Conservation (phyloP, 2,888 invertebrate genomes). For the Agrotis segetum region DNA sequence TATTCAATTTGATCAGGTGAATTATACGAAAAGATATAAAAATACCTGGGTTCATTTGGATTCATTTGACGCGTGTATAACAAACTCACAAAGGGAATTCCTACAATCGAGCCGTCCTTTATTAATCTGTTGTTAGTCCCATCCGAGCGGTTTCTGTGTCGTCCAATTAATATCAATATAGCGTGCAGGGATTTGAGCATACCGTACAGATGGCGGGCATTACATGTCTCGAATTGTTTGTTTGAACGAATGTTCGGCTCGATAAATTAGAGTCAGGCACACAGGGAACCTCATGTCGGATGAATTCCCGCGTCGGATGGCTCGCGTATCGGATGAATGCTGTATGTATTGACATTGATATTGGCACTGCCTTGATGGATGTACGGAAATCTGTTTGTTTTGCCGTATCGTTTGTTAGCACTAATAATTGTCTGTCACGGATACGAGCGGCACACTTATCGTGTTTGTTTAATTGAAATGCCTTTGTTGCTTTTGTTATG, state of each 20-base stretch:
- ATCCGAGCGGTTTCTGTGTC: slow-evolving; percentile 74
- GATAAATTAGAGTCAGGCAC: slow-evolving; percentile 67
- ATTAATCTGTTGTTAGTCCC: slow-evolving; percentile 82
- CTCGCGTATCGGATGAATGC: slow-evolving; percentile 53
- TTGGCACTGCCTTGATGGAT: slow-evolving; percentile 62
- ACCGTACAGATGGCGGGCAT: slow-evolving; percentile 65
- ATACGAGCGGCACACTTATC: slow-evolving; percentile 62
- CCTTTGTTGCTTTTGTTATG: slow-evolving; percentile 46
- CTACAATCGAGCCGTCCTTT: slow-evolving; percentile 77
- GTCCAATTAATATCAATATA: slow-evolving; percentile 86
- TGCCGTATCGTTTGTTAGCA: slow-evolving; percentile 61
- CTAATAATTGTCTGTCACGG: slow-evolving; percentile 65
- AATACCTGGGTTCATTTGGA: slow-evolving; percentile 67
- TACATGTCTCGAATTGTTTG: slow-evolving; percentile 60
- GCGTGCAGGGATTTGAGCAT: slow-evolving; percentile 74
- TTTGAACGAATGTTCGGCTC: slow-evolving; percentile 58
- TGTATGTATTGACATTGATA: slow-evolving; percentile 60
- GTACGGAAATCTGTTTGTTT: slow-evolving; percentile 61
- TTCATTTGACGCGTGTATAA: slow-evolving; percentile 77
- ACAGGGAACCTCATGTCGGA: slow-evolving; percentile 44
- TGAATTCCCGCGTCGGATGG: slow-evolving; percentile 48
- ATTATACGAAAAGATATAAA: slow-evolving; percentile 38
- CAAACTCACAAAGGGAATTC: slow-evolving; percentile 82
- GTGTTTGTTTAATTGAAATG: slow-evolving; percentile 65
- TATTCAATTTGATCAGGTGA: slow-evolving; percentile 49